phyloP scores from a whole-genome alignment of 2,113 vertebrate species.

The Xiphorhynchus elegans region DNA sequence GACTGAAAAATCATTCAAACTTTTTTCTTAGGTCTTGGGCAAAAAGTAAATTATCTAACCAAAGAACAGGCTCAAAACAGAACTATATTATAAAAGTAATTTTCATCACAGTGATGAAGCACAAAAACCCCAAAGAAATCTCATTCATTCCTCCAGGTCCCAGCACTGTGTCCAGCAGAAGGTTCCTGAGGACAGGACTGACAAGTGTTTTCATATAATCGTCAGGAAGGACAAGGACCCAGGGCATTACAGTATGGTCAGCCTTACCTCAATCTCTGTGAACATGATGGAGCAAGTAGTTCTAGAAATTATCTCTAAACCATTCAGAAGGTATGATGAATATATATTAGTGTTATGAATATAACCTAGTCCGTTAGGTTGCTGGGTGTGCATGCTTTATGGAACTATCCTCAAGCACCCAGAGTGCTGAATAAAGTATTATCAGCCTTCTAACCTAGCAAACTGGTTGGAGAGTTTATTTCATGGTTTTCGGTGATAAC shows the following conservation, averaged over 20 bases:
- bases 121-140: background rate
- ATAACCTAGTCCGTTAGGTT: background rate
- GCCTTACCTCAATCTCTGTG: background rate
- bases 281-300: background rate
- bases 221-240: background rate
- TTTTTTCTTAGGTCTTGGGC: background rate
- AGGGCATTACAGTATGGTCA: background rate
- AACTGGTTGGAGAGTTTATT: background rate
- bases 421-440: background rate
- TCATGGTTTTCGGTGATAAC: background rate
- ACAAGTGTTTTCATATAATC: background rate
- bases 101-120: background rate
- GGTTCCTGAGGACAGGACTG: background rate
- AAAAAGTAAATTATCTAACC: background rate
- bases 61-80: background rate
- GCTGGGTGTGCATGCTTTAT: background rate
- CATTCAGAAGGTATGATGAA: background rate
- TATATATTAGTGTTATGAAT: background rate
- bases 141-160: background rate
- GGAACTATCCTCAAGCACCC: background rate
- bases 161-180: background rate
- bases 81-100: background rate
- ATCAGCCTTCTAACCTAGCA: background rate
- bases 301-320: background rate
- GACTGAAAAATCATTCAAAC: background rate